Percentiles rank a stretch among this genome's conserved stretches.
These are phyloP conservation scores for Torymus aiolomorphi DNA, from an alignment of 2,888 invertebrate species.

Conservation along the genomic window DNA sequence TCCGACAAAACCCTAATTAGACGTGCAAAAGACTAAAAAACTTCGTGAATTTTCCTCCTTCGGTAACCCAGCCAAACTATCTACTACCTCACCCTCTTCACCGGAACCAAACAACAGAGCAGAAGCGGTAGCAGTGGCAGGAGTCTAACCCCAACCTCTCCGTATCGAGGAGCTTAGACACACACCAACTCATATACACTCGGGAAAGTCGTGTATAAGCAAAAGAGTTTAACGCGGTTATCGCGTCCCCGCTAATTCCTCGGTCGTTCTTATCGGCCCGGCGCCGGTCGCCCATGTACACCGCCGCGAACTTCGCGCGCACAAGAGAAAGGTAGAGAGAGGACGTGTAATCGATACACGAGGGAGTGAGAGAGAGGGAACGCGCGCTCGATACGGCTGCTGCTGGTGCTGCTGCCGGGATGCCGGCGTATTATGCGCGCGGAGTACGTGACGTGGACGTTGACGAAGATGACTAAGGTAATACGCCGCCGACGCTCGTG, in stretches of 20 bases:
- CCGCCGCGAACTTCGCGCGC: constrained; percentile 38
- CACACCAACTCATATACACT: neutral
- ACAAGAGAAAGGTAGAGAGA: neutral
- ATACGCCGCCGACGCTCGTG: constrained; percentile 36
- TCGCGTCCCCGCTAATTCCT: constrained; percentile 68
- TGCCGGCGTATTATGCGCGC: constrained; percentile 52
- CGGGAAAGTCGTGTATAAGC: constrained; percentile 53
- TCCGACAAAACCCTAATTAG: constrained; percentile 16
- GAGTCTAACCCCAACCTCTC: too few relatives aligned
- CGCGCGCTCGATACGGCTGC: constrained; percentile 61
- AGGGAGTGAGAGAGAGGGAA: neutral
- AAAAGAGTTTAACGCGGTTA: constrained; percentile 68
- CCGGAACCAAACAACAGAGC: neutral
- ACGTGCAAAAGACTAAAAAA: constrained; percentile 17
- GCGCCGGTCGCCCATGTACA: constrained; percentile 40
- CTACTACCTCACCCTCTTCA: constrained; percentile 7
- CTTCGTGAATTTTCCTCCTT: too few relatives aligned
- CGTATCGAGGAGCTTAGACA: constrained; percentile 31
- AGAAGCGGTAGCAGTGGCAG: neutral
- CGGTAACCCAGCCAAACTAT: constrained; percentile 1
- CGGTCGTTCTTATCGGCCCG: constrained; percentile 67
- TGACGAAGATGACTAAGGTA: constrained; percentile 53
- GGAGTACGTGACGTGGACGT: constrained; percentile 54
- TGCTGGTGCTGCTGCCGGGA: constrained; percentile 16
- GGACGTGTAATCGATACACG: neutral